Evolutionary conservation across 2,797 vertebrate genomes (phyloP), one percentile per base, ranked within the genome.

Genomic region (Aulostomus chinensis): DNA sequence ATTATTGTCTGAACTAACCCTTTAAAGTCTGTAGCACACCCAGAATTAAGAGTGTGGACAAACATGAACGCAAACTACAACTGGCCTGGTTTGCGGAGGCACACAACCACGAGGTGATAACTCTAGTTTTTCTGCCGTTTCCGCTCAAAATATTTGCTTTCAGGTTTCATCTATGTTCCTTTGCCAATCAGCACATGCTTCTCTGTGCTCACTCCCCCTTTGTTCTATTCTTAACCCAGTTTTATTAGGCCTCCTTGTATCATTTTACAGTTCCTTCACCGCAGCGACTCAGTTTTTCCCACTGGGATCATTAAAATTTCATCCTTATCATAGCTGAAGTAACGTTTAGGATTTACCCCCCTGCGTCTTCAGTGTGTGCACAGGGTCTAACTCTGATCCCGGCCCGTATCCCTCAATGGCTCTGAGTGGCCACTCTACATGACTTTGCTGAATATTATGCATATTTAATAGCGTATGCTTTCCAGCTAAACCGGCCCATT

Each of bases 401-500:
- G 9, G 45, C 4, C 13, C 3, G 1, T 5, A 46, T 68, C 18
- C 26, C 29, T 32, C 34, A 15, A 43, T 32, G 34, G 39, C 40
- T 66, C 46, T 3, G 25, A 43, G 37, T n/a, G 28, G 45, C 42
- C 13, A 11, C 32, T 66, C 53, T 4, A 13, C 52, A 35, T 43
- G 53, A 26, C 67, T 62, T 12, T 34, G 51, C 29, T 74, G 60
- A 66, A 54, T 57, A 58, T 47, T 73, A 70, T 79, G 47, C 68
- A 84, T 81, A 61, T 78, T 81, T 79, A 69, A 84, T 72, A 54
- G 29, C 56, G 29, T 59, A 13, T 53, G 46, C 65, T 75, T 63
- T 80, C 58, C 66, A 57, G 56, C 50, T 76, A 75, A 80, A 80
- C 64, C 69, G 60, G 68, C 50, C 73, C 66, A 73, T 79, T 78